A percentile compares a stretch with the other conserved stretches of the same genome.
Conservation (phyloP, 2,888 invertebrate genomes). For the Ochropleura leucogaster region DNA sequence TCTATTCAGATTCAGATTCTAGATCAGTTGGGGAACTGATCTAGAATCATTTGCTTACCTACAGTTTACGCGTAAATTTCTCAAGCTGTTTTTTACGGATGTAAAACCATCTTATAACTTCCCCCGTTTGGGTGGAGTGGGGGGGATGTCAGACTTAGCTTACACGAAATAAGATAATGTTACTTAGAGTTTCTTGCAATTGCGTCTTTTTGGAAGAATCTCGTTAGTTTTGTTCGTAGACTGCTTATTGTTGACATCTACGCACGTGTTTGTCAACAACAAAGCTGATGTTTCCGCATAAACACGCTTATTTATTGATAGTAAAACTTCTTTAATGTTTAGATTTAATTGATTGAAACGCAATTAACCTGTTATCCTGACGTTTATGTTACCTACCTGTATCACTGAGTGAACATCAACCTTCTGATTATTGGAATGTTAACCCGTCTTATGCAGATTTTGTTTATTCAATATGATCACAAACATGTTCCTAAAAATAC, state of each 20-base stretch:
- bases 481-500: background rate
- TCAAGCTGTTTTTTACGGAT: background rate
- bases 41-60: background rate
- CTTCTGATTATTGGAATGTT: slow-evolving; percentile 46
- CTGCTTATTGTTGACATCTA: background rate
- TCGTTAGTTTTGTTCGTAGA: background rate
- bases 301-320: slow-evolving; percentile 35
- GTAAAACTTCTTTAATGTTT: slow-evolving; percentile 47
- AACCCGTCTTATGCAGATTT: slow-evolving; percentile 22
- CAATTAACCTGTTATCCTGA: slow-evolving; percentile 45
- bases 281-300: slow-evolving; percentile 26
- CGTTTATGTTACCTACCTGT: slow-evolving; percentile 30
- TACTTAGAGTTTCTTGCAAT: background rate
- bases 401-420: slow-evolving; percentile 42
- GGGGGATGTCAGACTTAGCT: background rate
- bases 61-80: background rate
- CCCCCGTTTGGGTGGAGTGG: too few species aligned
- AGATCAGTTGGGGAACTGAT: too few species aligned
- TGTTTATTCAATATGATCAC: background rate
- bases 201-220: background rate
- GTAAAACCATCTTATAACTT: too few species aligned
- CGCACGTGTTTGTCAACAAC: slow-evolving; percentile 38
- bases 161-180: background rate
- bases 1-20: too few species aligned
- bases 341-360: slow-evolving; percentile 52